Conservation (phyloP, 2,888 invertebrate species). For the Himalopsyche japonica region DNA sequence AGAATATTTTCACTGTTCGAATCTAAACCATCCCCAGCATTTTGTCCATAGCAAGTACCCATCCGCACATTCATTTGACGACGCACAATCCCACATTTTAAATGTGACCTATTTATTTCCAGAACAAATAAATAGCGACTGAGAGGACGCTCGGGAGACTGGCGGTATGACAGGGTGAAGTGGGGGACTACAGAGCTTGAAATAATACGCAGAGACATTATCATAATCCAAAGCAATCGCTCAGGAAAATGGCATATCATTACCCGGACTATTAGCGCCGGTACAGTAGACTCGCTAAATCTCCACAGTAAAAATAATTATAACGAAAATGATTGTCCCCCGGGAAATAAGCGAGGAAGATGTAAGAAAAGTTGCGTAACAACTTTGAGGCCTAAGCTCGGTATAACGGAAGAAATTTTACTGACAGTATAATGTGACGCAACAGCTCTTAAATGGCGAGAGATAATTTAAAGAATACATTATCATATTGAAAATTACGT, state of each 20-base stretch:
- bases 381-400: background rate
- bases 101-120: conserved; percentile 30
- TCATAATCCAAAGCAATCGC: conserved; percentile 36
- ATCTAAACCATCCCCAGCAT: background rate
- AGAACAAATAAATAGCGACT: conserved; percentile 22
- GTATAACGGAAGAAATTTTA: background rate
- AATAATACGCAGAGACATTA: conserved; percentile 36
- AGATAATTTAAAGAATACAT: background rate
- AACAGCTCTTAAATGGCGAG: background rate
- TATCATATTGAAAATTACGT: background rate
- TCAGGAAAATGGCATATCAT: conserved; percentile 35
- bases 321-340: conserved; percentile 14
- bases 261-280: conserved; percentile 36
- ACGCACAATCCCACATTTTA: conserved; percentile 21
- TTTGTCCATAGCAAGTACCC: background rate
- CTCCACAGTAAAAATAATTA: background rate
- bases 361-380: background rate
- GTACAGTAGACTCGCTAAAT: conserved; percentile 10
- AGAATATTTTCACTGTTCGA: background rate
- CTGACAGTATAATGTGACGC: background rate
- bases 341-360: background rate
- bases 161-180: background rate
- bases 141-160: background rate
- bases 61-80: background rate
- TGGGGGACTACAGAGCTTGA: background rate